These are phyloP conservation scores for Cephus sareptanus DNA, from an alignment of 2,888 invertebrate species.

Conservation along the genomic window DNA sequence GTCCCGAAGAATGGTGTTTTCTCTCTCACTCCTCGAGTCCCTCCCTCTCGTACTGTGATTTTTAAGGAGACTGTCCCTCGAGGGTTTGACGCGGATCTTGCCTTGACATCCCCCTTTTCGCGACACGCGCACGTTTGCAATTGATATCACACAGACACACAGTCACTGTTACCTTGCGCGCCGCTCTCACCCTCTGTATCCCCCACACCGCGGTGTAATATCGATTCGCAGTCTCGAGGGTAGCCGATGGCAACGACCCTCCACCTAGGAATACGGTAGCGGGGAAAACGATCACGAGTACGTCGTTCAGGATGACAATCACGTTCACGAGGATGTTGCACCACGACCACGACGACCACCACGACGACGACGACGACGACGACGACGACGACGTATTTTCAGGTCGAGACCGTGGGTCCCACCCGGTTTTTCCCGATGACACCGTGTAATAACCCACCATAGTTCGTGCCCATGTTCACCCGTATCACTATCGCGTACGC, in stretches of 20 bases:
- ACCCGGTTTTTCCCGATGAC: conserved; percentile 40
- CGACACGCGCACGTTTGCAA: too few species aligned
- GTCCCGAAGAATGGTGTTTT: conserved; percentile 1
- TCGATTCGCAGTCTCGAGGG: conserved; percentile 54
- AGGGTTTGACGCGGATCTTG: too few species aligned
- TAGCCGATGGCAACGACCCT: conserved; percentile 61
- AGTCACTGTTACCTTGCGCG: not conserved
- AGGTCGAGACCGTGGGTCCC: conserved; percentile 40
- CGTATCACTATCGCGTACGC: conserved; percentile 9
- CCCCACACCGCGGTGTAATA: conserved; percentile 30
- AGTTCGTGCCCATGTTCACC: not conserved
- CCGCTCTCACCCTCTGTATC: too few species aligned
- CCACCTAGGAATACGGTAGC: conserved; percentile 33
- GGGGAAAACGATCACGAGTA: conserved; percentile 4
- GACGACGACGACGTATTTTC: not conserved
- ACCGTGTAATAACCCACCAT: conserved; percentile 11
- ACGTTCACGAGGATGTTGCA: too few species aligned
- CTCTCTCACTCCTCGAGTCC: conserved; percentile 22
- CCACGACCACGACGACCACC: too few species aligned
- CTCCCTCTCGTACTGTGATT: conserved; percentile 33
- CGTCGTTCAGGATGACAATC: too few species aligned
- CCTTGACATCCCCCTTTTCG: too few species aligned
- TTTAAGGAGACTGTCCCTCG: too few species aligned
- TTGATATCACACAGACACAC: not conserved
- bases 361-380: too few species aligned